Percentiles rank a stretch among this genome's conserved stretches.
phyloP scores from a whole-genome alignment of 2,797 vertebrate genomes.

The Psittacula derbiana region DNA sequence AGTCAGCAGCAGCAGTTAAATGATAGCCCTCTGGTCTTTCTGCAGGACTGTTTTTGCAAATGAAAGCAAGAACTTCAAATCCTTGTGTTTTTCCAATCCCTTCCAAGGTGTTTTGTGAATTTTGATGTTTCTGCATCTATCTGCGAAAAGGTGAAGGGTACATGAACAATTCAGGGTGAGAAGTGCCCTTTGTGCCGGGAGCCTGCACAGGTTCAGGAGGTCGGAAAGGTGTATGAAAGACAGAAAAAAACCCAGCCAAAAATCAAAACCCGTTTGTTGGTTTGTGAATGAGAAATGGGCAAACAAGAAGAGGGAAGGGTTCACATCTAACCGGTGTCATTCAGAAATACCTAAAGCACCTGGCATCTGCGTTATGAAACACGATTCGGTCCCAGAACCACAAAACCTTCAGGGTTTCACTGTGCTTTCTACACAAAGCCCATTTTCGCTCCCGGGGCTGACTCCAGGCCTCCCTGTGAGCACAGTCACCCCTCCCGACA shows the following conservation, averaged over 20 bases:
- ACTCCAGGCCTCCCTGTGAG: constrained; percentile 30
- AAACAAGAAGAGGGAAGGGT: neutral
- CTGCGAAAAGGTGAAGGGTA: neutral
- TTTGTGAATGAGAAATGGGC: neutral
- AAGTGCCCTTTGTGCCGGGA: neutral
- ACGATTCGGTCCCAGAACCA: neutral
- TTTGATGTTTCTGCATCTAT: neutral
- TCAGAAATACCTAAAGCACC: constrained; percentile 17
- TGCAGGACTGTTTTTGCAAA: constrained; percentile 38
- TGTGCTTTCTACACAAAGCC: neutral
- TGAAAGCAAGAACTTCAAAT: constrained; percentile 47
- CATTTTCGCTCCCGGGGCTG: neutral
- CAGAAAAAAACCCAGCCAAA: neutral
- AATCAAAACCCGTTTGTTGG: neutral
- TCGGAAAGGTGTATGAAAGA: neutral
- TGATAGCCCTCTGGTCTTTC: constrained; percentile 37
- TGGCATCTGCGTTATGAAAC: neutral
- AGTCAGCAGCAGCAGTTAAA: constrained; percentile 53
- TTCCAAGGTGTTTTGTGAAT: constrained; percentile 31
- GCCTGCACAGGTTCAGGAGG: neutral
- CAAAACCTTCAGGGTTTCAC: neutral
- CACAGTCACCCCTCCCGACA: constrained; percentile 17
- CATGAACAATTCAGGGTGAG: neutral
- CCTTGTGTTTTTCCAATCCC: neutral
- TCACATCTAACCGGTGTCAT: neutral